Base-by-base conservation (phyloP, 2,888 invertebrate genomes). In the Chrysina gloriosa region DNA sequence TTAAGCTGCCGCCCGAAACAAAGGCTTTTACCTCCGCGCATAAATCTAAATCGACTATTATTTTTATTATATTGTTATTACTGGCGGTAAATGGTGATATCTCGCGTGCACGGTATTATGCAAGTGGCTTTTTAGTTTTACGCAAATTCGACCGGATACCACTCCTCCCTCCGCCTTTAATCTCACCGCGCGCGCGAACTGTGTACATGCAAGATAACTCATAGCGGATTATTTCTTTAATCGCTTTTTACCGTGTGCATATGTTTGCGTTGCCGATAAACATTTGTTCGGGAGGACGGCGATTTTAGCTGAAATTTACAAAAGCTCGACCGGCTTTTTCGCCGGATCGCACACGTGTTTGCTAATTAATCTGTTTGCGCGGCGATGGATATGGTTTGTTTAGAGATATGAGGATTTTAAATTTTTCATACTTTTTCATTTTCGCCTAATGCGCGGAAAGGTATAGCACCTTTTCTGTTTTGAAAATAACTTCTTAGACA, bases 171-270 rank as follows among this genome's bases (percentile, higher is more conserved):
- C 6, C 21, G 31, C 31, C 4, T 31, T 29, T 52, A 52, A 52
- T 52, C 52, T 31, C 52, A 29, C 31, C 50, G n/a, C n/a, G 58
- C 19, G 42, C 23, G 50, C 25, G 65, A 65, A 25, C 54, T 65
- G n/a, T n/a, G n/a, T n/a, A 65, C 54, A 50, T n/a, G 27, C 39
- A 39, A 54, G 52, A 67, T 58, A 67, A 61, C 47, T 67, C 50
- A 48, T 50, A 16, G 27, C 25, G 61, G 66, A 66, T 66, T 66
- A 66, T 58, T 31, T 19, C 66, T 31, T 47, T 66, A 67, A 56
- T 67, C 66, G 58, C 48, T 58, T 61, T 67, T 61, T 61, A 27
- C 27, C 16, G 34, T 34, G 36, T 39, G 50, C 64, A 52, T 52
- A 34, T 39, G 64, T 65, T 52, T 36, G 39, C 36, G 50, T 27